Evolutionary conservation across 2,113 vertebrate species (phyloP).

Genomic region (Jaculus jaculus): DNA sequence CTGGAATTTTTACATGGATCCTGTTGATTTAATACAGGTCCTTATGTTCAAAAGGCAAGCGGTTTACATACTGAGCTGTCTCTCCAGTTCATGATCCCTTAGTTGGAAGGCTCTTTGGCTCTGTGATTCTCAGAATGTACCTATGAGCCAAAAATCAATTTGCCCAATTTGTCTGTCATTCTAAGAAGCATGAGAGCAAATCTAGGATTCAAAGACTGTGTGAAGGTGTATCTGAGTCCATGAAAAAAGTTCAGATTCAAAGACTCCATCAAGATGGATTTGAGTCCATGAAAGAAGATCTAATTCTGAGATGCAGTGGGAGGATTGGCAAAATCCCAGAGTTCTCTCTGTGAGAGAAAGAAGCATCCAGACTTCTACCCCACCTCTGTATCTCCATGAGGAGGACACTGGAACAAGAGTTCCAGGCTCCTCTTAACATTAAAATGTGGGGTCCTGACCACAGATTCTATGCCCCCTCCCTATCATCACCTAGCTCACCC

Average conservation of each 20-base stretch:
- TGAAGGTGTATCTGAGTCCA: neutral
- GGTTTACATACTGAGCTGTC: no score
- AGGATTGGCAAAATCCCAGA: neutral
- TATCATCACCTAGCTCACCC: neutral
- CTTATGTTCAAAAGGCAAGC: no score
- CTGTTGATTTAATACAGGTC: no score
- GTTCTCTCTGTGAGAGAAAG: neutral
- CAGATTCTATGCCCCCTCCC: neutral
- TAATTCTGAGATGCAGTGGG: neutral
- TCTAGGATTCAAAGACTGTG: neutral
- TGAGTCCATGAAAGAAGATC: neutral
- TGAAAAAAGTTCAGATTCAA: neutral
- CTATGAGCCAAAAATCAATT: no score
- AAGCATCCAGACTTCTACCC: neutral
- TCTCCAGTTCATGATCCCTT: neutral
- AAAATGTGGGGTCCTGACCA: neutral
- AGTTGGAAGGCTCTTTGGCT: neutral
- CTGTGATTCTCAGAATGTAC: neutral
- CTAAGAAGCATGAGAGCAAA: neutral
- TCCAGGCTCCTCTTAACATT: neutral
- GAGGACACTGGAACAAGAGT: accelerated
- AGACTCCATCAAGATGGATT: neutral
- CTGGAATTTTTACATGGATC: no score
- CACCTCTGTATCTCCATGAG: neutral
- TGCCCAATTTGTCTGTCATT: neutral